phyloP scores from a whole-genome alignment of 1,140 invertebrate species.

The Popillia japonica region DNA sequence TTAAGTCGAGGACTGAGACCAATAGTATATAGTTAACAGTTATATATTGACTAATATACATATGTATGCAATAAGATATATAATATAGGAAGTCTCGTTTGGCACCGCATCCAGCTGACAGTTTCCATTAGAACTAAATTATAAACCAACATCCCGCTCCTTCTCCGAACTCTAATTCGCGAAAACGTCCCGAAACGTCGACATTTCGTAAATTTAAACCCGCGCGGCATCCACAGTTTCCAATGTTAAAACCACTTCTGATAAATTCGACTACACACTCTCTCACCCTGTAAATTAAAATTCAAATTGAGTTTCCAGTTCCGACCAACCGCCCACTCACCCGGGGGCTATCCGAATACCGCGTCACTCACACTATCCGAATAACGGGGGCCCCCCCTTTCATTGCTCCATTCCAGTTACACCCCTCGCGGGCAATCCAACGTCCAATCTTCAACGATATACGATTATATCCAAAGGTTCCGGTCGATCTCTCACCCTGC shows the following conservation, averaged over 20 bases:
- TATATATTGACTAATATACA: too few relatives aligned
- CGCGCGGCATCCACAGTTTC: neutral
- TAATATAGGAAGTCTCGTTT: neutral
- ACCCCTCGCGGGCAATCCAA: slow-evolving; percentile 47
- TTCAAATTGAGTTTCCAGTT: slow-evolving; percentile 57
- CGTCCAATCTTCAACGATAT: slow-evolving; percentile 59
- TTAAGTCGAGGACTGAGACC: too few relatives aligned
- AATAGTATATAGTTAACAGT: too few relatives aligned
- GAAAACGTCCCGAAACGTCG: slow-evolving; percentile 18
- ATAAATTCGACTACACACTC: slow-evolving; percentile 56
- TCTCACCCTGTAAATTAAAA: slow-evolving; percentile 60
- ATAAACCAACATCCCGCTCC: neutral
- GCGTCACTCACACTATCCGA: neutral
- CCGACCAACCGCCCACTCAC: slow-evolving; percentile 46
- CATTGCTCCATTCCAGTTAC: slow-evolving; percentile 34
- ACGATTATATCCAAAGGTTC: slow-evolving; percentile 57
- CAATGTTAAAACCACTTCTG: slow-evolving; percentile 47
- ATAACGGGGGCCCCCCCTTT: neutral
- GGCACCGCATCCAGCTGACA: neutral
- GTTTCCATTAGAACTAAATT: neutral
- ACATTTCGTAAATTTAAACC: slow-evolving; percentile 18
- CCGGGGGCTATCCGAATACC: neutral
- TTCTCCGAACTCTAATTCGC: slow-evolving; percentile 24
- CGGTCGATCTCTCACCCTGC: slow-evolving; percentile 55
- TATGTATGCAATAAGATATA: too few relatives aligned